These are phyloP conservation scores for Syngnathus typhle DNA, from an alignment of 2,113 vertebrate species.

Conservation along the genomic window DNA sequence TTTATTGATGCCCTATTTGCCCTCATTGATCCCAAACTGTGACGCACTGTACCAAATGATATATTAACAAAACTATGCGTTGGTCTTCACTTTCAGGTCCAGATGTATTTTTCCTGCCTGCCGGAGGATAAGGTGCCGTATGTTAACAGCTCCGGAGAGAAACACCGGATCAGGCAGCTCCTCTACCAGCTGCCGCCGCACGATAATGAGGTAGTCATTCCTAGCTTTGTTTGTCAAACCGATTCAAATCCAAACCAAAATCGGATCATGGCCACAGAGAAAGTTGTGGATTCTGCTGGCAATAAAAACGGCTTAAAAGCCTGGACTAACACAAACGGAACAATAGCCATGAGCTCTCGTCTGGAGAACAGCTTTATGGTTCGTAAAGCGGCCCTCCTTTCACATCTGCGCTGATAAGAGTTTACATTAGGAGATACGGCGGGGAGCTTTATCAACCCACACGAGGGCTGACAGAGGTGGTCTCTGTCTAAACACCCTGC, in stretches of 20 bases:
- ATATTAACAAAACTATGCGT: neutral
- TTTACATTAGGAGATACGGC: constrained; percentile 56
- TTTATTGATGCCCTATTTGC: neutral
- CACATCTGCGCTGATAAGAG: constrained; percentile 49
- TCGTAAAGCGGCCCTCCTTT: constrained; percentile 46
- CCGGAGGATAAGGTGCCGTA: constrained; percentile 94
- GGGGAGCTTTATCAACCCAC: constrained; percentile 41
- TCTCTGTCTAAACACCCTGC: constrained; percentile 30
- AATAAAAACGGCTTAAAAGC: constrained; percentile 27
- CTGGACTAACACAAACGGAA: constrained; percentile 31
- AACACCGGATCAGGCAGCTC: constrained; percentile 88
- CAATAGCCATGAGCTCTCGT: constrained; percentile 36
- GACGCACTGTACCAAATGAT: neutral
- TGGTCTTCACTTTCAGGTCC: constrained; percentile 69
- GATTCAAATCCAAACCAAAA: neutral
- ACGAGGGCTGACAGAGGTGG: constrained; percentile 20
- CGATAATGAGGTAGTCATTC: constrained; percentile 84
- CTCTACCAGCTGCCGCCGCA: constrained; percentile 93
- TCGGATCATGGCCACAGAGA: neutral
- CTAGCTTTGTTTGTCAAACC: too few species aligned
- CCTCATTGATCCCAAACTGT: neutral
- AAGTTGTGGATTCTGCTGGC: neutral
- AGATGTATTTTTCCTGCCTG: constrained; percentile 89
- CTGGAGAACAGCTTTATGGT: constrained; percentile 39
- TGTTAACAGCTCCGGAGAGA: constrained; percentile 90